These are phyloP conservation scores for Mythimna ferrago DNA, from an alignment of 2,888 invertebrate species.

Conservation along the genomic window DNA sequence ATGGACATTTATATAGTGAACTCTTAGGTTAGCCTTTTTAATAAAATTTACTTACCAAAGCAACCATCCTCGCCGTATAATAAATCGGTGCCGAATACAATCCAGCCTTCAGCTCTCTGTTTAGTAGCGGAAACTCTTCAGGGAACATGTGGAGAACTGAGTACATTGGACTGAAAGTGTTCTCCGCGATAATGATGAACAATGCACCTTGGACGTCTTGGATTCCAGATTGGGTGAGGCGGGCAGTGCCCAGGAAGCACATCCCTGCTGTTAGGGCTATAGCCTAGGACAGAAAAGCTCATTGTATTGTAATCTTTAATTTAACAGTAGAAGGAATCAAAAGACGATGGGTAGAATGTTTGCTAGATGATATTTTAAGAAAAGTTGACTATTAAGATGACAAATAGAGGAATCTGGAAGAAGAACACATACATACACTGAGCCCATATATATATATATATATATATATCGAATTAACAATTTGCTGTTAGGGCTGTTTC, in stretches of 20 bases:
- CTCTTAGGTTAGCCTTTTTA: background rate
- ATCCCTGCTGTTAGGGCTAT: conserved; percentile 95
- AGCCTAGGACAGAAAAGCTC: conserved; percentile 80
- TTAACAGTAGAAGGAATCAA: background rate
- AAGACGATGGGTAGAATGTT: background rate
- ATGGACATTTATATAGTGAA: background rate
- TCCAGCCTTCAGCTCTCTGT: conserved; percentile 95
- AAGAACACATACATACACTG: background rate
- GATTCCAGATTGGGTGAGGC: conserved; percentile 94
- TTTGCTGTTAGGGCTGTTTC: too few species aligned
- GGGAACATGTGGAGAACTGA: conserved; percentile 96
- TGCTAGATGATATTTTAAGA: background rate
- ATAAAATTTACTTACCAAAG: conserved; percentile 91
- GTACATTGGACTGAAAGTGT: conserved; percentile 98
- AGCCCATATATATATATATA: too few species aligned
- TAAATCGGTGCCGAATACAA: conserved; percentile 95
- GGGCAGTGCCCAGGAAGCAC: conserved; percentile 95
- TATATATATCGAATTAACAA: too few species aligned
- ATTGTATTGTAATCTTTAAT: too few species aligned
- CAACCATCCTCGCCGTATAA: conserved; percentile 94
- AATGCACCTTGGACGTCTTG: conserved; percentile 97
- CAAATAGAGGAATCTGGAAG: background rate
- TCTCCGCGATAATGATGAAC: conserved; percentile 97
- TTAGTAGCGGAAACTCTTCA: conserved; percentile 94
- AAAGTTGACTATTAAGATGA: too few species aligned